Conservation (phyloP, 2,888 invertebrate genomes). For the Platycheirus rosarum region DNA sequence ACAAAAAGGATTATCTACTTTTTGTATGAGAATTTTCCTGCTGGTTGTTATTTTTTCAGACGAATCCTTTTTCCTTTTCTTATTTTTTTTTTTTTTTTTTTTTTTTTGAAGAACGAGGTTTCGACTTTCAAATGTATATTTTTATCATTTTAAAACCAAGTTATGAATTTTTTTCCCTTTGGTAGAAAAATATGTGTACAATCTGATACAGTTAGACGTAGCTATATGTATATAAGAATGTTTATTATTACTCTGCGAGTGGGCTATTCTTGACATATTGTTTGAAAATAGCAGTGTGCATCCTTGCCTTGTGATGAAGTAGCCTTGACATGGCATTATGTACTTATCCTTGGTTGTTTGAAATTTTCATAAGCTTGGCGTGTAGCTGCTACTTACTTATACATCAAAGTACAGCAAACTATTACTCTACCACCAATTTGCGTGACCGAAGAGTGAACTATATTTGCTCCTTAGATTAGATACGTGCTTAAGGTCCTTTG, state of each 20-base stretch:
- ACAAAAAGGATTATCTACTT: constrained; percentile 42
- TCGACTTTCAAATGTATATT: constrained; percentile 7
- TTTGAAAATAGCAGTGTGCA: constrained; percentile 31
- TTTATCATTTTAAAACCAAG: background rate
- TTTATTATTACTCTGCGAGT: background rate
- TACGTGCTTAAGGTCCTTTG: no score
- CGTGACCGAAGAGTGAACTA: no score
- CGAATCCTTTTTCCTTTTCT: background rate
- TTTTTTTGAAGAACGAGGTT: background rate
- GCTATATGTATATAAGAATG: no score
- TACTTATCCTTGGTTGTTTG: background rate
- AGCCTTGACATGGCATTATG: constrained; percentile 9
- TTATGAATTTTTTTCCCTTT: background rate
- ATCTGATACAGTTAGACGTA: no score
- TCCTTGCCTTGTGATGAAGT: constrained; percentile 15
- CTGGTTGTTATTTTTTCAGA: constrained; percentile 13
- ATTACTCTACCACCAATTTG: no score
- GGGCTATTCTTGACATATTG: constrained; percentile 27
- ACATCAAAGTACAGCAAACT: no score
- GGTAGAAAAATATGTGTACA: background rate
- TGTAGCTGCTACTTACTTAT: no score
- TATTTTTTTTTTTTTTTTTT: background rate
- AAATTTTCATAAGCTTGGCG: constrained; percentile 2
- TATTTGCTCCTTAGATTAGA: no score
- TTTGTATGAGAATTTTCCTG: background rate